Evolutionary conservation across 2,113 vertebrate species (phyloP), one percentile per base, ranked within the genome.

Genomic region (Epinephelus lanceolatus): DNA sequence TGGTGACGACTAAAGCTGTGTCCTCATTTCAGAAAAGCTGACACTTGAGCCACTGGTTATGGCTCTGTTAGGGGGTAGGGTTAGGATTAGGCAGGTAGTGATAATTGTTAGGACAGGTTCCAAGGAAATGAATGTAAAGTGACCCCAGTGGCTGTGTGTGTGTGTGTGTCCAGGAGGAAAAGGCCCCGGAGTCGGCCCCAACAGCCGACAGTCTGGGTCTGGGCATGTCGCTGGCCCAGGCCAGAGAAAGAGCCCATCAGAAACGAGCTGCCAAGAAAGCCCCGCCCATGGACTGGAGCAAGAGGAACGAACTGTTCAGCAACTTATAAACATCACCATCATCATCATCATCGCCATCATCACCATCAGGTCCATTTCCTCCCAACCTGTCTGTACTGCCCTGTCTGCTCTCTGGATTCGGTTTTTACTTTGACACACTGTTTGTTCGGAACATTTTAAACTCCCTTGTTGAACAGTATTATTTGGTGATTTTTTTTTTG

Each of bases 231-330:
- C 92, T 98, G 90, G 97, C 97, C 0, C 92, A 96, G 90, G 98
- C 97, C 89, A 97, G 96, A 94, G 97, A 98, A 72, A 85, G 96
- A 70, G 97, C 97, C 0, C 97, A 94, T 72, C 96, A 97, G 96
- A 98, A 98, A 78, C 95, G 97, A 30, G 89, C 94, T 12, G 96
- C 95, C 92, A 98, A 97, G 85, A 95, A 96, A 62, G 97, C 97
- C 18, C 98, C 98, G 0, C 62, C 95, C 88, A 99, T 99, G 98
- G 97, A 97, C 96, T 99, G 98, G 98, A 98, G 95, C 96, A 98
- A 97, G 97, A 97, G 97, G 94, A 98, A 98, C 0, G 97, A 98
- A 92, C 96, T 99, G 66, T 99, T 99, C 93, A 96, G 98, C 94
- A 99, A 97, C 91, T 92, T 99, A 86, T 98, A 95, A 96, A 83